phyloP scores from a whole-genome alignment of 1,140 invertebrate genomes.

The Drosophila setifemur region DNA sequence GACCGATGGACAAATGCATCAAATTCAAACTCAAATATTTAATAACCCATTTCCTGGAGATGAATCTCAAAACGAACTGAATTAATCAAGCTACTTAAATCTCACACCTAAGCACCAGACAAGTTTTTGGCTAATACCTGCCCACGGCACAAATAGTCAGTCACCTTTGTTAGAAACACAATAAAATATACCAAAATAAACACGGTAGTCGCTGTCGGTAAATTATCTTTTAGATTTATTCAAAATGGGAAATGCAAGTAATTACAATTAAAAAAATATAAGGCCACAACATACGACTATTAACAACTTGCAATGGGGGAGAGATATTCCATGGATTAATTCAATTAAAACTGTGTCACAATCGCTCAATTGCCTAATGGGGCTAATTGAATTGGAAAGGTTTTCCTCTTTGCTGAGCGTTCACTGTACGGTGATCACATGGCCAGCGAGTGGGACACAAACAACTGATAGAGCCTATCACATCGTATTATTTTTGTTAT shows the following conservation, averaged over 20 bases:
- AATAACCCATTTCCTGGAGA: too few relatives aligned
- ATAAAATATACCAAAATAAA: background rate
- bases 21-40: too few relatives aligned
- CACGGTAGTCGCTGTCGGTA: background rate
- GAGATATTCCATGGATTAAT: too few relatives aligned
- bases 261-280: background rate
- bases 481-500: background rate
- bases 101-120: background rate
- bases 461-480: background rate
- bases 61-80: too few relatives aligned
- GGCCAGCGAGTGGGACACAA: background rate
- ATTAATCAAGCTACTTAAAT: background rate
- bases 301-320: background rate
- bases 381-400: background rate
- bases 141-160: background rate
- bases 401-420: background rate
- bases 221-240: too few relatives aligned
- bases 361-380: background rate
- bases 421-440: slow-evolving; percentile 23
- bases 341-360: background rate
- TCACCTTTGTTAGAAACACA: background rate
- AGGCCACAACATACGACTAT: too few relatives aligned
- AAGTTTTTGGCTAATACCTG: background rate
- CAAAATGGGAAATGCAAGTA: too few relatives aligned
- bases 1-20: too few relatives aligned